These are phyloP conservation scores for Puntigrus tetrazona DNA, from an alignment of 2,113 vertebrate genomes.

Conservation along the genomic window DNA sequence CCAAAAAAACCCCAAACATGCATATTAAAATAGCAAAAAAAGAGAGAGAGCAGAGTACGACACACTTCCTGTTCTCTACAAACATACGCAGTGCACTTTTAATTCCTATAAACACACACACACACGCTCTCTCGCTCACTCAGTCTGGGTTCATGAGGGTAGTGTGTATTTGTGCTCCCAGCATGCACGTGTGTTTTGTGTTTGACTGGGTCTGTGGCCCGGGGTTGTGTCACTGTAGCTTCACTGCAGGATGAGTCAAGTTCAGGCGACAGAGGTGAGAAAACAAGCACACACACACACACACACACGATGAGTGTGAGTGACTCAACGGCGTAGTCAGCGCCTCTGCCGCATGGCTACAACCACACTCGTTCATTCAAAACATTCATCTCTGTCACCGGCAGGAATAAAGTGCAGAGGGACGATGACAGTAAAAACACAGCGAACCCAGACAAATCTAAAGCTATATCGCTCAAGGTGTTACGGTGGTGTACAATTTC, in stretches of 20 bases:
- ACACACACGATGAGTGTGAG: neutral
- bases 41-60: no score
- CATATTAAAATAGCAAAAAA: no score
- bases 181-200: neutral
- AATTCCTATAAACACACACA: neutral
- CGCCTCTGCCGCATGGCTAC: neutral
- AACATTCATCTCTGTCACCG: neutral
- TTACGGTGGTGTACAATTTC: neutral
- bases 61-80: neutral
- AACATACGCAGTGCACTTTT: neutral
- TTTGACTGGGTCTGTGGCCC: neutral
- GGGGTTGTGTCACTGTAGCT: neutral
- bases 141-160: neutral
- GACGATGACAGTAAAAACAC: neutral
- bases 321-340: neutral
- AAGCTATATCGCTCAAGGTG: neutral
- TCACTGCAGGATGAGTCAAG: neutral
- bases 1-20: no score
- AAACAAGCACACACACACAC: neutral
- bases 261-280: conserved; percentile 8
- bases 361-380: neutral
- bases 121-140: neutral
- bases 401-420: neutral
- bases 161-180: neutral
- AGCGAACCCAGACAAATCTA: no score